phyloP scores from a whole-genome alignment of 2,113 vertebrate genomes.

The Mixornis gularis region DNA sequence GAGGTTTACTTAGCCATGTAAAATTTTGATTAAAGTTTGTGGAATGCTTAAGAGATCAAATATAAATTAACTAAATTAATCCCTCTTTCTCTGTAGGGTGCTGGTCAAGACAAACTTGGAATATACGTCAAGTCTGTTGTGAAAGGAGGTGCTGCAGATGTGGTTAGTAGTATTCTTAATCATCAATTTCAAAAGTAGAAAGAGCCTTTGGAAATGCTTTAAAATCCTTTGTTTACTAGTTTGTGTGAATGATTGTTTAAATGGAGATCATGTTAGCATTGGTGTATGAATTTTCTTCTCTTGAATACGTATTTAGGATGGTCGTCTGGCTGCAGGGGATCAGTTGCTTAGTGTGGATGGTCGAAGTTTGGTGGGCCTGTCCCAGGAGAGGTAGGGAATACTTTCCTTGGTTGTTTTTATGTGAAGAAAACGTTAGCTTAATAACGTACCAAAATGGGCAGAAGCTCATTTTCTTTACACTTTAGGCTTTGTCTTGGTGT shows the following conservation, averaged over 20 bases:
- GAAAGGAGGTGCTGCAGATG: conserved; percentile 94
- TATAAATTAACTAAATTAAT: background rate
- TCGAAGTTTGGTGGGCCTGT: conserved; percentile 92
- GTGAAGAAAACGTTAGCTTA: background rate
- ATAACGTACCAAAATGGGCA: background rate
- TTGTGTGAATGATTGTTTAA: background rate
- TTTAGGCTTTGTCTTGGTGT: background rate
- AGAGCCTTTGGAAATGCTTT: background rate
- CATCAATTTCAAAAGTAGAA: background rate
- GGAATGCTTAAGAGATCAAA: background rate
- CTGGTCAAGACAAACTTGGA: conserved; percentile 96
- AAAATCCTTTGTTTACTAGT: background rate
- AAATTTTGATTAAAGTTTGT: background rate
- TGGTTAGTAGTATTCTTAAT: conserved; percentile 74
- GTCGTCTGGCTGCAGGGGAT: conserved; percentile 92
- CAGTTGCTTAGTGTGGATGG: conserved; percentile 95
- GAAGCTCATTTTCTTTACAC: background rate
- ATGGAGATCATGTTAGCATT: background rate
- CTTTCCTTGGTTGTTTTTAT: background rate
- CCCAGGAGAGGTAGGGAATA: conserved; percentile 87
- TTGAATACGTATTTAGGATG: conserved; percentile 74
- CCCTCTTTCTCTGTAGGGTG: conserved; percentile 77
- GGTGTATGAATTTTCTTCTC: background rate
- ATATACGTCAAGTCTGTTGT: conserved; percentile 98
- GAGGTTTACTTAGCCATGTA: background rate